Evolutionary conservation across 2,888 invertebrate species (phyloP), one percentile per base, ranked within the genome.

Genomic region (Teleogryllus oceanicus): DNA sequence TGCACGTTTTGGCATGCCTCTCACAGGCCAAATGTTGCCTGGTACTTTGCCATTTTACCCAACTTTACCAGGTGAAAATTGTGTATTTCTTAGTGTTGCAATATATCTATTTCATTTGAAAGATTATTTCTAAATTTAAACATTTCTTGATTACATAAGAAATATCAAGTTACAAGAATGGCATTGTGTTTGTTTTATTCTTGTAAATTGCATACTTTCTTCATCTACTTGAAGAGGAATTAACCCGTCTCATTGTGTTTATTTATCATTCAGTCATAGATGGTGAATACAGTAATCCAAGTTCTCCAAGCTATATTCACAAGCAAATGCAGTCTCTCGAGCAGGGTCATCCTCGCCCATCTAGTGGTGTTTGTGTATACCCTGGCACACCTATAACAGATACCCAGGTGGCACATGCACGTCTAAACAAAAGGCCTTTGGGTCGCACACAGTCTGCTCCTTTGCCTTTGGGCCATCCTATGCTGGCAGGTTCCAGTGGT

Each of bases 371-470:
- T 8, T 74, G 78, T 74, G 84, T 88, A 20, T 89, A 89, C 83
- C 88, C 88, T 81, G 86, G 86, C 79, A 85, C 87, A 4, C 90
- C 91, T 77, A 92, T 92, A 82, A 91, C 92, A 62, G 92, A 92
- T 86, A 89, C 91, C 81, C 92, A 92, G 88, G 90, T 90, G 83
- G 92, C 92, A 77, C 91, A 92, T 85, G 91, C 91, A 83, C 90
- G 93, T 84, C 90, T 94, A 80, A 90, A 90, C 88, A 93, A 93
- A 89, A 89, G 96, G 79, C 96, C 96, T 51, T 89, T 97, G 84
- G 82, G 96, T 81, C 92, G 98, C 86, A 98, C 98, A 81, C 97
- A 98, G 88, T 97, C 97, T 77, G 97, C 97, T 4, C 96, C 96
- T 1, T 88, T 96, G 84, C 96, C 96, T 49, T 89, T 97, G 80